Conservation (phyloP, 2,888 invertebrate genomes). For the Trachelus stipa region DNA sequence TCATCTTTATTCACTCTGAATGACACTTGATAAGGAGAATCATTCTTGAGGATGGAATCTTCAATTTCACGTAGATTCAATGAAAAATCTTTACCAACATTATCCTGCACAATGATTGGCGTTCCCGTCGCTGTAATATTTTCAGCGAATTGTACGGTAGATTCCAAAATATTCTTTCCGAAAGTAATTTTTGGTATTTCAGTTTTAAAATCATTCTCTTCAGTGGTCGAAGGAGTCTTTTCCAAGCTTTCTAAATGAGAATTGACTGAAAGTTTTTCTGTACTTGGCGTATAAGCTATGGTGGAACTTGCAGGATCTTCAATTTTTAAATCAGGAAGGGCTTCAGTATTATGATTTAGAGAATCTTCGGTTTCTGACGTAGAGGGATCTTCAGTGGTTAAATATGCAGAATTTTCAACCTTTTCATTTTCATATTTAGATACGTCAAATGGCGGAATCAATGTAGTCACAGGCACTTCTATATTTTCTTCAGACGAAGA, state of each 20-base stretch:
- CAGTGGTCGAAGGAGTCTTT: not conserved
- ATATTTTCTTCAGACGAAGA: not conserved
- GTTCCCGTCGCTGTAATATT: not conserved
- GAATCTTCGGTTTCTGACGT: not conserved
- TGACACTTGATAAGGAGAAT: slow-evolving; percentile 46
- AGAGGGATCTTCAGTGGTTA: not conserved
- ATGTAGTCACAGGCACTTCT: not conserved
- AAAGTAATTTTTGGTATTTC: not conserved
- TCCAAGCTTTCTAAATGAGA: not conserved
- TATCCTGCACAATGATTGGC: not conserved
- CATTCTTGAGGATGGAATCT: slow-evolving; percentile 30
- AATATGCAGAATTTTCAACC: not conserved
- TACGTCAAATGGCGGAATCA: not conserved
- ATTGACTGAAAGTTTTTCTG: not conserved
- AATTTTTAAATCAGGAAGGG: not conserved
- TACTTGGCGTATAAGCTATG: not conserved
- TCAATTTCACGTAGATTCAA: slow-evolving; percentile 19
- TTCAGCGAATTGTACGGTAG: not conserved
- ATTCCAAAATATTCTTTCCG: not conserved
- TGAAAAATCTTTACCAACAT: not conserved
- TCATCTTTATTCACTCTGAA: slow-evolving; percentile 41
- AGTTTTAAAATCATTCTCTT: not conserved
- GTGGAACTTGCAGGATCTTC: not conserved
- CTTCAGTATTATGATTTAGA: not conserved
- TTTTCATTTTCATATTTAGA: not conserved